A percentile compares a stretch with the other conserved stretches of the same genome.
phyloP scores from a whole-genome alignment of 2,888 invertebrate genomes.

The Antheraea yamamai region DNA sequence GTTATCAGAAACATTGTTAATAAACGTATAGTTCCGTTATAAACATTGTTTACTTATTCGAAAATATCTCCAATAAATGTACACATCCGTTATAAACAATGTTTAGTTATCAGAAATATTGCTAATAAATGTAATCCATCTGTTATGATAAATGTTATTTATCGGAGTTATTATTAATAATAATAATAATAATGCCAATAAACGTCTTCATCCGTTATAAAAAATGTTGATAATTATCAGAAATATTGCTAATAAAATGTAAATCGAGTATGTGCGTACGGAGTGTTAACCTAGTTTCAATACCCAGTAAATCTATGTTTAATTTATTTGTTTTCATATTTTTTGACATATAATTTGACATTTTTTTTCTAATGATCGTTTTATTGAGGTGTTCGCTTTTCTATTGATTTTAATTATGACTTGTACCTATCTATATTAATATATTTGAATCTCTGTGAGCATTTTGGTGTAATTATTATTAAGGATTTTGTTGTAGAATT shows the following conservation, averaged over 20 bases:
- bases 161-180: not conserved
- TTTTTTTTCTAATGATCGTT: not conserved
- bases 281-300: not conserved
- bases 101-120: not conserved
- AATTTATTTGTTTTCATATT: not conserved
- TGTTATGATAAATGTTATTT: not conserved
- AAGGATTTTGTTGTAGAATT: not conserved
- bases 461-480: not conserved
- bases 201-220: not conserved
- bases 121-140: not conserved
- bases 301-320: not conserved
- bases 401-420: not conserved
- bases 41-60: not conserved
- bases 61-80: not conserved
- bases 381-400: not conserved
- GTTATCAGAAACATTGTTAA: not conserved
- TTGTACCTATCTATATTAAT: not conserved
- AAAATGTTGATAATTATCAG: not conserved
- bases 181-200: not conserved
- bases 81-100: not conserved
- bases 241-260: not conserved
- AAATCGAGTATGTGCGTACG: not conserved
- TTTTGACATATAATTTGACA: not conserved
- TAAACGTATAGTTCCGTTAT: not conserved
- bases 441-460: not conserved